These are phyloP conservation scores for Harpegnathos saltator DNA, from an alignment of 1,140 invertebrate genomes.

Conservation along the genomic window DNA sequence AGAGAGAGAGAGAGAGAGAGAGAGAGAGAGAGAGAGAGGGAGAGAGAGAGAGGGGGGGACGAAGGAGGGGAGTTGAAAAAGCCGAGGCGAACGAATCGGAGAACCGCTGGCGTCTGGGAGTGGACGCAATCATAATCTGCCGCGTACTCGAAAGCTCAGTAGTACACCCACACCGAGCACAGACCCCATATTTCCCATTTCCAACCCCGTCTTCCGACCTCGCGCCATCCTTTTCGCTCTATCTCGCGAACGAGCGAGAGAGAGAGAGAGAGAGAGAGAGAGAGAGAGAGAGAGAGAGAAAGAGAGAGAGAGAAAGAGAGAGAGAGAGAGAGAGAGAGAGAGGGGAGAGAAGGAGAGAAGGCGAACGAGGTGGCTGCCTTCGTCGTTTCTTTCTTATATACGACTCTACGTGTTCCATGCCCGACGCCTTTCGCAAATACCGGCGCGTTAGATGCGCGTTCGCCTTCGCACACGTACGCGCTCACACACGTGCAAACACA, in stretches of 20 bases:
- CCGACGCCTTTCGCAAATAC: slow-evolving; percentile 47
- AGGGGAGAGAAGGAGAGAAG: no score
- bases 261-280: no score
- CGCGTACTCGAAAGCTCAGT: slow-evolving; percentile 59
- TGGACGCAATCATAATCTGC: slow-evolving; percentile 71
- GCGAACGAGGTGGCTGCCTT: neutral
- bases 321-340: no score
- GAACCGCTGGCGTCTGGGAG: slow-evolving; percentile 56
- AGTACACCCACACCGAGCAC: slow-evolving; percentile 22
- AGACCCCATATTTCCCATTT: slow-evolving; percentile 56
- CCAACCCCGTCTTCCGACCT: slow-evolving; percentile 40
- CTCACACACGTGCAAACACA: neutral
- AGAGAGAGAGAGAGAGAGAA: no score
- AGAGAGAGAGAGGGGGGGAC: no score
- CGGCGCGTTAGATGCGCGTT: slow-evolving; percentile 21
- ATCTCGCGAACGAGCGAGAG: neutral
- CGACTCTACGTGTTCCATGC: slow-evolving; percentile 4
- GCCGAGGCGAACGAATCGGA: slow-evolving; percentile 50
- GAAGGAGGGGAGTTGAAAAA: no score
- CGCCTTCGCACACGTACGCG: neutral
- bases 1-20: slow-evolving; percentile 32
- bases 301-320: no score
- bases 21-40: no score
- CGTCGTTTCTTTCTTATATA: slow-evolving; percentile 49
- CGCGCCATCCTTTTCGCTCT: neutral